phyloP scores from a whole-genome alignment of 2,888 invertebrate species.

The Amiota mariae region DNA sequence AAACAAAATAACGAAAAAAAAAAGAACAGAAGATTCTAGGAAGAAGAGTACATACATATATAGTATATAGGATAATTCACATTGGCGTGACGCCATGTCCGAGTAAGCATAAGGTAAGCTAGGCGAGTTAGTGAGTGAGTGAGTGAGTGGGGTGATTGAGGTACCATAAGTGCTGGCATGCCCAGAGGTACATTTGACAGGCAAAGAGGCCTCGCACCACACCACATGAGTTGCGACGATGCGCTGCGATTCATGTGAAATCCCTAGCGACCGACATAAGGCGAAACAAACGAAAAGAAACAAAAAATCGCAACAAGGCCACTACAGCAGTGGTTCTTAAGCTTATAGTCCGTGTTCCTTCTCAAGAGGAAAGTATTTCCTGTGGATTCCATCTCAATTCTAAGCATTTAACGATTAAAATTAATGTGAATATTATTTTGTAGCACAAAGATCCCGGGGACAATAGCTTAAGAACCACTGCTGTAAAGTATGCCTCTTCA shows the following conservation, averaged over 20 bases:
- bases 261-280: not conserved
- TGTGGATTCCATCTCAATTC: too few species aligned
- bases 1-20: not conserved
- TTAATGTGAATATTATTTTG: too few species aligned
- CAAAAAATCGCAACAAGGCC: constrained; percentile 21
- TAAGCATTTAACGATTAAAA: too few species aligned
- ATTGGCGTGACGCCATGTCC: constrained; percentile 18
- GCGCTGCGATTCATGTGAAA: constrained; percentile 2
- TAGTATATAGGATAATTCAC: not conserved
- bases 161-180: too few species aligned
- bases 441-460: too few species aligned
- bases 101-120: not conserved
- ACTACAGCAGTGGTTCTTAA: not conserved
- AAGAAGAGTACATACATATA: not conserved
- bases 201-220: too few species aligned
- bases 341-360: too few species aligned
- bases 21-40: not conserved
- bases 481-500: too few species aligned
- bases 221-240: not conserved
- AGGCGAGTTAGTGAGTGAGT: not conserved
- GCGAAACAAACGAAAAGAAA: not conserved
- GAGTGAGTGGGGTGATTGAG: too few species aligned
- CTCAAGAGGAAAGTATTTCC: too few species aligned
- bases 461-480: too few species aligned
- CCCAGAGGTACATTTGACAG: too few species aligned